Base-by-base conservation (phyloP, 2,797 vertebrate genomes). In the Sebastes kiyomatsui region DNA sequence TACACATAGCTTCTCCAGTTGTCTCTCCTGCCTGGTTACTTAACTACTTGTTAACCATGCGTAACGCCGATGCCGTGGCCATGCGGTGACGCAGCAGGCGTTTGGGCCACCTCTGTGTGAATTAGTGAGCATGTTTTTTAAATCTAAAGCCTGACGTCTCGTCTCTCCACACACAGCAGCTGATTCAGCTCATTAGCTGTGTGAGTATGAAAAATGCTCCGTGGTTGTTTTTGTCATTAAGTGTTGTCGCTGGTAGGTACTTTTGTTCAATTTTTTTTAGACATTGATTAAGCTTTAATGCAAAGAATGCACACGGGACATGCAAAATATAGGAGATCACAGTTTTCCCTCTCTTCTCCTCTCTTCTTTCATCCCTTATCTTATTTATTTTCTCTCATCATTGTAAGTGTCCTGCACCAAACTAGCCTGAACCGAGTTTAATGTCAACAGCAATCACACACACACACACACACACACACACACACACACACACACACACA, bases 341-440 rank as follows among this genome's bases (percentile, higher is more conserved):
- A 60, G 0, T 54, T 42, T 60, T 12, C 2, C 18, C 61, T 22
- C 12, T 11, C 7, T 16, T 65, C 64, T 55, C 18, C 27, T 46
- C 7, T 66, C 8, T 30, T 16, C 8, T 30, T 16, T 67, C 18
- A 6, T 20, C 7, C 20, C 10, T 4, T n/a, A 2, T 18, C n/a
- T 49, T n/a, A 27, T 56, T 55, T 81, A 6, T 59, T 68, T 67
- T 52, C 6, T 13, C 74, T 79, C 69, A 69, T 81, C 54, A 68
- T 38, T 52, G 55, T 16, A 4, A 55, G 30, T 52, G 55, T 14
- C 30, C 59, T 46, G 61, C 27, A 7, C 80, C 72, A 72, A 86
- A 87, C 75, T 42, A 55, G 69, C 79, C 75, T 35, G 77, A 64
- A 81, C 67, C 58, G 28, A 78, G 72, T 81, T 86, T 73, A 79